Evolutionary conservation across 64 coral and sea anemone genomes (phyloP).

Genomic region (Dendronephthya gigantea): DNA sequence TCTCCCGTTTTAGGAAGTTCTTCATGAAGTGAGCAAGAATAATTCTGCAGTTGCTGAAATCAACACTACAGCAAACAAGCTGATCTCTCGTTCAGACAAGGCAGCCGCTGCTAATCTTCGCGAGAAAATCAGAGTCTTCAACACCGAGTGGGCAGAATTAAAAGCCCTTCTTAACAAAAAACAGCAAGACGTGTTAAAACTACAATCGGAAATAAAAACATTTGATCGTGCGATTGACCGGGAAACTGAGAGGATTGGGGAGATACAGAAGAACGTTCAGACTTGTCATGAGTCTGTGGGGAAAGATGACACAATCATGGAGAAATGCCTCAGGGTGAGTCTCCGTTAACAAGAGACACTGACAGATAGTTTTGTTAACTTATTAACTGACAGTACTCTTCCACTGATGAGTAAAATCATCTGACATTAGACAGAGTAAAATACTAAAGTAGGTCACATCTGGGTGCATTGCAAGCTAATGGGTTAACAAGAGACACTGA

Average conservation of each 20-base stretch:
- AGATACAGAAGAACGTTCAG: not conserved
- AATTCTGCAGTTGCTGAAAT: slow-evolving; percentile 70
- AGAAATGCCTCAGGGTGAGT: not conserved
- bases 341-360: not conserved
- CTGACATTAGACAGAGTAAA: no score
- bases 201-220: not conserved
- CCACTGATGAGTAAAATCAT: no score
- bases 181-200: slow-evolving; percentile 6
- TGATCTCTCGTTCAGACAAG: slow-evolving; percentile 70
- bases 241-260: not conserved
- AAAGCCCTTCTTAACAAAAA: slow-evolving; percentile 21
- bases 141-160: slow-evolving; percentile 80
- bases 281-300: not conserved
- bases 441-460: no score
- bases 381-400: no score
- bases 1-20: slow-evolving; percentile 42
- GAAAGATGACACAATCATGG: not conserved
- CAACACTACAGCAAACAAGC: slow-evolving; percentile 82
- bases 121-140: slow-evolving; percentile 70
- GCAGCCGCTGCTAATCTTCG: slow-evolving; percentile 49
- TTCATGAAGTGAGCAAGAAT: slow-evolving; percentile 81
- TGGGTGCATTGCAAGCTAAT: no score
- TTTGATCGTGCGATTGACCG: slow-evolving; percentile 11
- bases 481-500: no score
- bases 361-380: no score